Conservation (phyloP, 1,140 invertebrate species). For the Ladona fulva region DNA sequence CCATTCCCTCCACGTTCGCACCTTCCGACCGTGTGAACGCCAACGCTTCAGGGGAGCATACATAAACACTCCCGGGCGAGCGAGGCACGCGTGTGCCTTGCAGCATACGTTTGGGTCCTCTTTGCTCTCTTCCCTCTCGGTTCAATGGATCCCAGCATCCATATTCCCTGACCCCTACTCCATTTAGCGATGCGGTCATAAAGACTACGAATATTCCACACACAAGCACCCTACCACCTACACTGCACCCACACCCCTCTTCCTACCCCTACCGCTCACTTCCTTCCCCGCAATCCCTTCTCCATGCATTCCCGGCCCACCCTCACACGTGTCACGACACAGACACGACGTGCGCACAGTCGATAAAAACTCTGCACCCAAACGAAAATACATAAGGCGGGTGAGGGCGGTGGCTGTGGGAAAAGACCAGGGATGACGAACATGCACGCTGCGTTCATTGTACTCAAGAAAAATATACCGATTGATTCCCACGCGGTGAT, state of each 20-base stretch:
- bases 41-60: too few relatives aligned
- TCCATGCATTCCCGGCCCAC: background rate
- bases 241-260: background rate
- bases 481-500: background rate
- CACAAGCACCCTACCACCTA: background rate
- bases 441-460: background rate
- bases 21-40: too few relatives aligned
- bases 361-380: background rate
- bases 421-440: background rate
- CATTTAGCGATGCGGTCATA: too few relatives aligned
- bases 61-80: too few relatives aligned
- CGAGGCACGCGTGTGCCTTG: too few relatives aligned
- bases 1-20: too few relatives aligned
- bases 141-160: too few relatives aligned
- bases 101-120: too few relatives aligned
- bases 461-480: background rate
- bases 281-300: too few relatives aligned
- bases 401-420: background rate
- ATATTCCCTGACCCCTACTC: too few relatives aligned
- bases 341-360: background rate
- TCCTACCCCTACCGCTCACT: background rate
- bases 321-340: background rate
- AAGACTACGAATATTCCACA: too few relatives aligned
- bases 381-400: background rate
- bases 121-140: too few relatives aligned